Percentiles rank a stretch among this genome's conserved stretches.
Conservation (phyloP, 2,888 invertebrate species). For the Diarsia dahlii region DNA sequence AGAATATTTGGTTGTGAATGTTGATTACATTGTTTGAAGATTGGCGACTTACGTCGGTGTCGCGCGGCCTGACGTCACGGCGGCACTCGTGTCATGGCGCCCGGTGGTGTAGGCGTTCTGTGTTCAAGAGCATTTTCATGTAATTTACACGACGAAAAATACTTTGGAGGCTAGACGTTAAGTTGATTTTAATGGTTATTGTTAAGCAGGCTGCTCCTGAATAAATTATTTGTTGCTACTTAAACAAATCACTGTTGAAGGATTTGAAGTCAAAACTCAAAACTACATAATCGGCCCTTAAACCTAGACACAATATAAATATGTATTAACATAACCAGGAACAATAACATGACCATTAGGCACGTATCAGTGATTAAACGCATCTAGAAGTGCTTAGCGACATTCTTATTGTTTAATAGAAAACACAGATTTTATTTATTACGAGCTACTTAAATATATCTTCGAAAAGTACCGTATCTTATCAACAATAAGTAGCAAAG, state of each 20-base stretch:
- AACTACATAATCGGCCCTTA: background rate
- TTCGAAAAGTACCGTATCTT: slow-evolving; percentile 28
- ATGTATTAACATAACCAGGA: no score
- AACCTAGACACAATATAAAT: background rate
- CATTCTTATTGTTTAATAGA: background rate
- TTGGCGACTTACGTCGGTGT: slow-evolving; percentile 14
- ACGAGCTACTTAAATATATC: slow-evolving; percentile 1
- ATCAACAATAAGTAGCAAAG: slow-evolving; percentile 23
- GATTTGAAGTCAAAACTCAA: background rate
- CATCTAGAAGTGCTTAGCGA: background rate
- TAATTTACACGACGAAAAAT: slow-evolving; percentile 5
- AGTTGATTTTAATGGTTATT: background rate
- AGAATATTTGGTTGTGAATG: slow-evolving; percentile 40
- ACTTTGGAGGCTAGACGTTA: background rate
- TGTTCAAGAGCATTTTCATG: slow-evolving; percentile 18
- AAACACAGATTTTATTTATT: slow-evolving; percentile 24
- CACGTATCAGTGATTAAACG: slow-evolving; percentile 10
- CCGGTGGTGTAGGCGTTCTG: background rate
- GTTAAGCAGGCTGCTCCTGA: background rate
- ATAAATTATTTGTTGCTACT: background rate
- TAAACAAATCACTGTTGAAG: background rate
- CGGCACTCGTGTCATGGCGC: background rate
- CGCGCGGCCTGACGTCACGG: slow-evolving; percentile 26
- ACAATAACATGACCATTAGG: background rate
- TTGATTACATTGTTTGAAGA: slow-evolving; percentile 54